phyloP scores from a whole-genome alignment of 2,113 vertebrate genomes.

The Hiodon alosoides region DNA sequence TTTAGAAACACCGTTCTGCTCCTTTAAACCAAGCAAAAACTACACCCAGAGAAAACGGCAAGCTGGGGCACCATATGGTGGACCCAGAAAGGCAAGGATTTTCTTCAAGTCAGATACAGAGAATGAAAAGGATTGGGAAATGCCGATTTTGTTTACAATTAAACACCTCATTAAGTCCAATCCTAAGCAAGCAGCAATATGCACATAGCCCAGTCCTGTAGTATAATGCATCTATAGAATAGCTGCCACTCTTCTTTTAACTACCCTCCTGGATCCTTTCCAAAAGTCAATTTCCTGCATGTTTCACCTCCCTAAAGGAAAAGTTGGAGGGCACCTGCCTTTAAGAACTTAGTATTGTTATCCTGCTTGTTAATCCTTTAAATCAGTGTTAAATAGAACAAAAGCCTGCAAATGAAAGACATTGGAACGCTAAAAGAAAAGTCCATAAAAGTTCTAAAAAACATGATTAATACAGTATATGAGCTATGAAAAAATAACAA shows the following conservation, averaged over 20 bases:
- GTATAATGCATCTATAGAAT: neutral
- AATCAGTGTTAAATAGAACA: neutral
- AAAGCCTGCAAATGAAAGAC: neutral
- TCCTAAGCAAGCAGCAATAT: neutral
- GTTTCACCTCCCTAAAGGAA: neutral
- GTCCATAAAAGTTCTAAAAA: no score
- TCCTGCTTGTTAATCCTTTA: neutral
- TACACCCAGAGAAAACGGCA: neutral
- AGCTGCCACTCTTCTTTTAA: neutral
- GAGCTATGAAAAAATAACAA: no score
- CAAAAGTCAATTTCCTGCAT: neutral
- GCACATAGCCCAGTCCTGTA: no score
- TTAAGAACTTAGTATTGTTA: neutral
- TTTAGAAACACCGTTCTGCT: neutral
- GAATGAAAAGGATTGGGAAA: slow-evolving; percentile 46
- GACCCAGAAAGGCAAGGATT: slow-evolving; percentile 49
- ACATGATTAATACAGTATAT: neutral
- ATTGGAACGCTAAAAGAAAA: no score
- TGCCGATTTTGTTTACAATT: slow-evolving; percentile 51
- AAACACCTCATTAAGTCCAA: neutral
- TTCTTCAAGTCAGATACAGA: slow-evolving; percentile 54
- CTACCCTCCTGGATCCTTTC: neutral
- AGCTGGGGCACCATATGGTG: slow-evolving; percentile 47
- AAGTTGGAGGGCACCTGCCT: neutral
- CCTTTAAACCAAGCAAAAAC: neutral